These are phyloP conservation scores for Micoletzkya japonica DNA, from an alignment of 2,888 invertebrate genomes.

Conservation along the genomic window DNA sequence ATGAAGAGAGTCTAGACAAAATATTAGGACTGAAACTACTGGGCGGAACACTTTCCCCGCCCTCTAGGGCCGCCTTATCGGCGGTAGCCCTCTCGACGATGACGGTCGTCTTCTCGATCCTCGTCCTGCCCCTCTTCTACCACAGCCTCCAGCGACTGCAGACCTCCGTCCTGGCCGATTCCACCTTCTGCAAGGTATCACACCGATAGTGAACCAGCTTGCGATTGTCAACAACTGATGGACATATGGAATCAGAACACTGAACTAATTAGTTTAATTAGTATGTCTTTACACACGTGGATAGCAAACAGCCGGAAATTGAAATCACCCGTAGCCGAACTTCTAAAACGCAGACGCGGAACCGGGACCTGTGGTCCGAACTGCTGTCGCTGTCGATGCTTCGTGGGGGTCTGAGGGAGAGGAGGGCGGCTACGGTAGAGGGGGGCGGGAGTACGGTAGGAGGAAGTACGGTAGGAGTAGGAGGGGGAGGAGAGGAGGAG, in stretches of 20 bases:
- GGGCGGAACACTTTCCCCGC: neutral
- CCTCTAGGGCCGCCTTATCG: conserved; percentile 45
- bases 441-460: neutral
- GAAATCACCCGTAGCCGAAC: too few relatives aligned
- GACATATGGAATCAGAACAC: too few relatives aligned
- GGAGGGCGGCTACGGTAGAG: neutral
- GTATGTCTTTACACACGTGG: too few relatives aligned
- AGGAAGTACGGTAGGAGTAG: neutral
- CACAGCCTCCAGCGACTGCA: conserved; percentile 61
- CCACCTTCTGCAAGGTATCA: conserved; percentile 57
- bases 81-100: conserved; percentile 61
- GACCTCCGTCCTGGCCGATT: conserved; percentile 50
- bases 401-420: neutral
- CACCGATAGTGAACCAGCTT: too few relatives aligned
- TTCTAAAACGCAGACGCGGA: conserved; percentile 15
- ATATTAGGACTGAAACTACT: neutral
- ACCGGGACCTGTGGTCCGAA: conserved; percentile 27
- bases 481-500: neutral
- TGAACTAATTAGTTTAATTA: too few relatives aligned
- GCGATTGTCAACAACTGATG: too few relatives aligned
- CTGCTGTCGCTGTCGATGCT: conserved; percentile 9
- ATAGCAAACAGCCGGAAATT: too few relatives aligned
- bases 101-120: conserved; percentile 58
- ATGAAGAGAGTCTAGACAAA: neutral
- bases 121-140: conserved; percentile 60